Base-by-base conservation (phyloP, 2,888 invertebrate species). In the Protonemura montana region DNA sequence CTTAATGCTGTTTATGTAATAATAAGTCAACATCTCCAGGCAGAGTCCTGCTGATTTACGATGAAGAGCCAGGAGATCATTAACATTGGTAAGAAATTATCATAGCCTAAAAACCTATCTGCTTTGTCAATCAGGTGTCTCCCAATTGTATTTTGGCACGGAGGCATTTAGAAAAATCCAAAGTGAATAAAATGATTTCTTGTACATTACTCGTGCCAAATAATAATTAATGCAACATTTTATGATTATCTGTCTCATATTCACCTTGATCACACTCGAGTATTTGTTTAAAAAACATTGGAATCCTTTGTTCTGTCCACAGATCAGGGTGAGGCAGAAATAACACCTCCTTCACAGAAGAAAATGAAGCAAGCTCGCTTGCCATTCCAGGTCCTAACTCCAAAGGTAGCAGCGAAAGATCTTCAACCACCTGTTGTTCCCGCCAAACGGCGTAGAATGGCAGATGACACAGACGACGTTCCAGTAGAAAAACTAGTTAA, bases 361-460 rank as follows among this genome's bases (percentile, higher is more conserved):
- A 86, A 86, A 77, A 30, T 86, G 35, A 86, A 86, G 42, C 86
- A 86, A 89, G 94, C 94, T 88, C 92, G 94, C 88, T 91, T 94
- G 88, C 94, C 94, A 88, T 94, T 94, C 89, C 94, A 93, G 91
- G 89, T 93, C 88, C 90, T 93, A 85, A 92, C 92, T 84, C 91
- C 92, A 76, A 91, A 92, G 3, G n/a, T 83, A 29, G 29, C 90
- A 80, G 90, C 89, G 83, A 82, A 81, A 27, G 88, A 89, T 88
- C 89, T 91, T 85, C 90, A 89, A 76, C 89, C 85, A 25, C 59
- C 91, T 26, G 27, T 81, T 42, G 30, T 76, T 25, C 85, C 41
- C 16, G 85, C 76, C 10, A 91, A 93, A 87, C 93, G 93, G 88
- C 91, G 93, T 85, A 93, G 93, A 89, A 90, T 93, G 76, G 92